Evolutionary conservation across 2,797 vertebrate species (phyloP).

Genomic region (Chlorospingus semifuscus): DNA sequence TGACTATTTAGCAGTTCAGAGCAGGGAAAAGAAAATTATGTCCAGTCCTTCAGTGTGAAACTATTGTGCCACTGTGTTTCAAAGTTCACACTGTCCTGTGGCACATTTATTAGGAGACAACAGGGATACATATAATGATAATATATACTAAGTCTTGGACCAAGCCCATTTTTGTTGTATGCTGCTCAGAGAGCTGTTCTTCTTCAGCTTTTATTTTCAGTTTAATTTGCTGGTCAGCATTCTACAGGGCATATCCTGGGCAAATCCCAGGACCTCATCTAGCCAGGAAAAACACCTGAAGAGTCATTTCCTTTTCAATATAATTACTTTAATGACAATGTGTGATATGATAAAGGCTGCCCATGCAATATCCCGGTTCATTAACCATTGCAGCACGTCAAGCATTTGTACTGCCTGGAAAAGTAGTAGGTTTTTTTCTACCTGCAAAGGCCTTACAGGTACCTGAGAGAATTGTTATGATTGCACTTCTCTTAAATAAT

Average conservation of each 20-base stretch:
- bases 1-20: neutral
- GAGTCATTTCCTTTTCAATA: slow-evolving; percentile 44
- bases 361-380: neutral
- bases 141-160: neutral
- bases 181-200: neutral
- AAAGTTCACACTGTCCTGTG: neutral
- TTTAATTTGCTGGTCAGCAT: neutral
- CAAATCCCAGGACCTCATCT: neutral
- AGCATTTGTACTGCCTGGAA: neutral
- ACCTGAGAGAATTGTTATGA: neutral
- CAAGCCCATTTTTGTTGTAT: neutral
- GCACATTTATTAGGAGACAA: neutral
- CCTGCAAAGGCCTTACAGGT: neutral
- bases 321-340: slow-evolving; percentile 41
- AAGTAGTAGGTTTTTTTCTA: neutral
- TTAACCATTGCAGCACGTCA: neutral
- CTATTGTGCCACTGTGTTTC: neutral
- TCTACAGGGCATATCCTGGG: neutral
- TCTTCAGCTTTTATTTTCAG: neutral
- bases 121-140: neutral
- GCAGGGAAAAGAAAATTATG: neutral
- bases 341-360: neutral
- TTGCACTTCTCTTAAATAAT: neutral
- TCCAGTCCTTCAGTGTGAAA: neutral
- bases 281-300: neutral